phyloP scores from a whole-genome alignment of 2,888 invertebrate genomes.

The Dorcus parallelipipedus region DNA sequence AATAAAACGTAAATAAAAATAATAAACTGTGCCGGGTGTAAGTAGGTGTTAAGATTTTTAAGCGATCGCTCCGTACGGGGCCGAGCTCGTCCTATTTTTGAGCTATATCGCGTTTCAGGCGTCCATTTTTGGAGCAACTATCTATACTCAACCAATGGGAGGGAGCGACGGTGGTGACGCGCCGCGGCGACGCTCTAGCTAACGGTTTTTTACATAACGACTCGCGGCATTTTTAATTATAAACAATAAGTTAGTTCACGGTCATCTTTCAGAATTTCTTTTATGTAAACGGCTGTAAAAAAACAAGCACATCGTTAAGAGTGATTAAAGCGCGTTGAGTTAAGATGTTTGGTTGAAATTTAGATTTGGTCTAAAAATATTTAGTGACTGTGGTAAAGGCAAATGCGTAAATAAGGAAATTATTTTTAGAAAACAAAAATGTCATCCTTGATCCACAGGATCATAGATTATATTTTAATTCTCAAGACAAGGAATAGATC shows the following conservation, averaged over 20 bases:
- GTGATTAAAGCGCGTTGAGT: too few species aligned
- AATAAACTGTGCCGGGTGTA: conserved; percentile 20
- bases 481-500: too few species aligned
- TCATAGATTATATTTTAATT: too few species aligned
- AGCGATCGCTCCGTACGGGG: conserved; percentile 33
- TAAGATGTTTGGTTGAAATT: too few species aligned
- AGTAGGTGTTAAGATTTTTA: conserved; percentile 28
- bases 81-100: conserved; percentile 54
- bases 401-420: too few species aligned
- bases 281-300: too few species aligned
- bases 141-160: conserved; percentile 49
- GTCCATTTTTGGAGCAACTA: conserved; percentile 64
- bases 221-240: conserved; percentile 5
- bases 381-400: too few species aligned
- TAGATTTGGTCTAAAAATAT: too few species aligned
- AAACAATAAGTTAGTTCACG: conserved; percentile 1
- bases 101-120: conserved; percentile 61
- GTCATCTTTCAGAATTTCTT: too few species aligned
- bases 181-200: conserved; percentile 26
- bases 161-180: conserved; percentile 25
- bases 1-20: conserved; percentile 12
- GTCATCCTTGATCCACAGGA: too few species aligned
- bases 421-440: too few species aligned
- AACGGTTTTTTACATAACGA: conserved; percentile 16
- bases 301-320: too few species aligned